Base-by-base conservation (phyloP, 1,140 invertebrate genomes). In the Orius insidiosus region DNA sequence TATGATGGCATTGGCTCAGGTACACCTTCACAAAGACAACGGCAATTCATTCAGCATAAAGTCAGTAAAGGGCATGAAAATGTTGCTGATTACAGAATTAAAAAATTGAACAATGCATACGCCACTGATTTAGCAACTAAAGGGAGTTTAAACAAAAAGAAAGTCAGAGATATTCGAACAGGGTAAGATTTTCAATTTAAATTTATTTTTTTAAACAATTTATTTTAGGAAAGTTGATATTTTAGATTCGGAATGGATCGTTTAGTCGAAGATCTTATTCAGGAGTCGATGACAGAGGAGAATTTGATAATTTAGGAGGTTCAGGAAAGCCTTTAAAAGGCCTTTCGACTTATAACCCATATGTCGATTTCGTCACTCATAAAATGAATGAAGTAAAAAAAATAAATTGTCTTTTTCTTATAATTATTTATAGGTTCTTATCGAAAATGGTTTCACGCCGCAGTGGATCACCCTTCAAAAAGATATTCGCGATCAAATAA, bases 241-340 rank as follows among this genome's bases (percentile, higher is more conserved):
- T 58, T 2, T 54, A 75, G 74, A 52, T 85, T 81, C 60, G 82
- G 83, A 0, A 79, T 88, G 57, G 85, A 90, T 52, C 71, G 86
- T 43, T 63, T 90, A 1, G 86, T 89, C 3, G 86, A 92, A 63
- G 86, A 90, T 68, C 66, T 89, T 40, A 90, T 90, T 47, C 83
- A 87, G 55, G 84, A 89, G 57, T 78, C 85, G 1, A 90, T 92
- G 74, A 78, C 75, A 78, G 76, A 60, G 87, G 86, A 0, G 83
- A 92, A 56, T 92, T 92, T 62, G 76, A 76, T 52, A 85, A 90
- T 63, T 60, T 92, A 7, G 67, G 71, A 39, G 83, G 84, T 2
- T 68, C 67, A 47, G 87, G 86, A 30, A 88, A 90, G 60, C 87
- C 86, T 1, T 61, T 92, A 1, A 66, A 68, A 44, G 63, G 69